phyloP scores from a whole-genome alignment of 2,888 invertebrate genomes.

The Achlya flavicornis region DNA sequence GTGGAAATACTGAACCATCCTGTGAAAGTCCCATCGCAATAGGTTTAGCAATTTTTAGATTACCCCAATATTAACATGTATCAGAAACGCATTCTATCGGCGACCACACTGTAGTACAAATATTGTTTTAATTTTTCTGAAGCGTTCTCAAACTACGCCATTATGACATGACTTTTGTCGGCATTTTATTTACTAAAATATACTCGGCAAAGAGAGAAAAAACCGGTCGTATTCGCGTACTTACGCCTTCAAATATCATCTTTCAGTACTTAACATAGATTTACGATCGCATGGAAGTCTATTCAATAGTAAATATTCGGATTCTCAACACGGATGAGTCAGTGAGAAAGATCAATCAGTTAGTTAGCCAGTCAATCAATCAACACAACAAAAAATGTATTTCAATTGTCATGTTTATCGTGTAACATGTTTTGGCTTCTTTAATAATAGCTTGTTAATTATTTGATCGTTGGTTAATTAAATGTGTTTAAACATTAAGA shows the following conservation, averaged over 20 bases:
- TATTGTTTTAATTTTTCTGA: too few species aligned
- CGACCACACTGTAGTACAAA: too few species aligned
- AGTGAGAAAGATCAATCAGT: constrained; percentile 11
- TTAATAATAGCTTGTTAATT: neutral
- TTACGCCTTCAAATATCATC: neutral
- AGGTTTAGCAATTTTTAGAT: too few species aligned
- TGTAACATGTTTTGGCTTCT: neutral
- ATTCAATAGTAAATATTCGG: neutral
- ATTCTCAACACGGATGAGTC: neutral
- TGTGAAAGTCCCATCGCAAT: too few species aligned
- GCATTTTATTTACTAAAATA: too few species aligned
- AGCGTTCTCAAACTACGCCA: too few species aligned
- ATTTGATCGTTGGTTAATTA: neutral
- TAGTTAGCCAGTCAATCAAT: constrained; percentile 11
- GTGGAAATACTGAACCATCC: too few species aligned
- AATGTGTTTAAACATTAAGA: neutral
- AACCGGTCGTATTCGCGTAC: neutral
- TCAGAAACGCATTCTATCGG: too few species aligned
- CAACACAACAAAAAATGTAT: constrained; percentile 9
- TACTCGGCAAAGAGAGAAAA: neutral
- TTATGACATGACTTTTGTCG: too few species aligned
- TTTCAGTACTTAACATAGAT: neutral
- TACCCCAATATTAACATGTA: too few species aligned
- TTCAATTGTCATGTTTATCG: constrained; percentile 8
- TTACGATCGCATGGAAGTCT: neutral